Evolutionary conservation across 2,888 invertebrate genomes (phyloP).

Genomic region (Agrochola litura): DNA sequence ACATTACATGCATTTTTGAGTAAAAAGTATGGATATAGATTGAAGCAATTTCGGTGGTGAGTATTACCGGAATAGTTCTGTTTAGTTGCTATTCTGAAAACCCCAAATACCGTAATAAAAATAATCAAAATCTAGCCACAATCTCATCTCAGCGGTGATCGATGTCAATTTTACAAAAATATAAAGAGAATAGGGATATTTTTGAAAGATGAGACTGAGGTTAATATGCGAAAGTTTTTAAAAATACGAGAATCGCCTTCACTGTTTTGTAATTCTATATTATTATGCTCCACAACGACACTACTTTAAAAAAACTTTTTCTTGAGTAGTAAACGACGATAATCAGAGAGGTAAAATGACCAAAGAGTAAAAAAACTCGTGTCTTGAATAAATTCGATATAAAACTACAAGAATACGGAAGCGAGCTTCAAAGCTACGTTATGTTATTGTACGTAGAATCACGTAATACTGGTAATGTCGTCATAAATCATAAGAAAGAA

Average conservation of each 20-base stretch:
- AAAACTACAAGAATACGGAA: slow-evolving; percentile 17
- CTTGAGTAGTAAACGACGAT: not conserved
- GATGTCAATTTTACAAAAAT: too few species aligned
- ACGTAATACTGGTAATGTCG: slow-evolving; percentile 49
- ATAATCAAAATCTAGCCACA: not conserved
- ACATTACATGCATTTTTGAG: too few species aligned
- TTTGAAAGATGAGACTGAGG: not conserved
- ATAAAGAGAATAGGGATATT: not conserved
- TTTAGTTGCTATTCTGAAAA: too few species aligned
- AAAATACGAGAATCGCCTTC: not conserved
- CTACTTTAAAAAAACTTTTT: too few species aligned
- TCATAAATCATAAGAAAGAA: slow-evolving; percentile 54
- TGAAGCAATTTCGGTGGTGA: too few species aligned
- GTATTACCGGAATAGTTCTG: too few species aligned
- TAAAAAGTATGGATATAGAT: too few species aligned
- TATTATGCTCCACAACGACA: not conserved
- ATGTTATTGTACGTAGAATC: slow-evolving; percentile 17
- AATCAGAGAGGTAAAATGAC: not conserved
- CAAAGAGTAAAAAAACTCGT: not conserved
- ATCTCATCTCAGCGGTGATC: not conserved
- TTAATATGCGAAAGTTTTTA: not conserved
- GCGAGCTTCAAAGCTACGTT: not conserved
- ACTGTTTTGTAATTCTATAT: not conserved
- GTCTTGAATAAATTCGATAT: slow-evolving; percentile 5
- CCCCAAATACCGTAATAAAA: too few species aligned